Percentiles rank a stretch among this genome's conserved stretches.
phyloP scores from a whole-genome alignment of 2,888 invertebrate species.

The Lingula anatina region DNA sequence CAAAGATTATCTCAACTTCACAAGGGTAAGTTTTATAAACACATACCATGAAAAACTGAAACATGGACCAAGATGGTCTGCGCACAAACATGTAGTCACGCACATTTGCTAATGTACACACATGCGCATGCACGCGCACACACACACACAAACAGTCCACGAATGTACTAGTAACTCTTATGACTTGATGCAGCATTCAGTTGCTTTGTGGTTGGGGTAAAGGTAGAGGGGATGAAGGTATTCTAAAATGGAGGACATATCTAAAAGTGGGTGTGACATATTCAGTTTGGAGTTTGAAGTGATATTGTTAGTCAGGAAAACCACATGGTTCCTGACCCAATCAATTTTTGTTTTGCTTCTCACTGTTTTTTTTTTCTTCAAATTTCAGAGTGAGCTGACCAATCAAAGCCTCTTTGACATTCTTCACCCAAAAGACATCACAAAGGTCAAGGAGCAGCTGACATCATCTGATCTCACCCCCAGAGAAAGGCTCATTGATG shows the following conservation, averaged over 20 bases:
- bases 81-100: too few species aligned
- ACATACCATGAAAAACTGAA: too few species aligned
- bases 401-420: slow-evolving; percentile 94
- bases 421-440: slow-evolving; percentile 88
- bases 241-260: too few species aligned
- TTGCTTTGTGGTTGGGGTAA: background rate
- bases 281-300: too few species aligned
- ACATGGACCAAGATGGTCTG: too few species aligned
- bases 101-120: background rate
- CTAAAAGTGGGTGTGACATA: too few species aligned
- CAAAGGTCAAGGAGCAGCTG: slow-evolving; percentile 90
- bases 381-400: slow-evolving; percentile 66
- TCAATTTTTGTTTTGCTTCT: slow-evolving; percentile 2
- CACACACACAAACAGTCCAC: background rate
- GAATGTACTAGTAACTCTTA: background rate
- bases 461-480: slow-evolving; percentile 85
- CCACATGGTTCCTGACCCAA: too few species aligned
- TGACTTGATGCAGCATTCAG: background rate
- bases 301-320: too few species aligned
- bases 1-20: slow-evolving; percentile 72
- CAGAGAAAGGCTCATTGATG: slow-evolving; percentile 82
- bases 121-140: background rate
- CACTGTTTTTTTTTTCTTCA: slow-evolving; percentile 6
- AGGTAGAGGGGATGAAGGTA: background rate
- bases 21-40: slow-evolving; percentile 65